A percentile compares a stretch with the other conserved stretches of the same genome.
These are phyloP conservation scores for Branchinecta lindahli DNA, from an alignment of 1,140 invertebrate genomes.

Conservation along the genomic window DNA sequence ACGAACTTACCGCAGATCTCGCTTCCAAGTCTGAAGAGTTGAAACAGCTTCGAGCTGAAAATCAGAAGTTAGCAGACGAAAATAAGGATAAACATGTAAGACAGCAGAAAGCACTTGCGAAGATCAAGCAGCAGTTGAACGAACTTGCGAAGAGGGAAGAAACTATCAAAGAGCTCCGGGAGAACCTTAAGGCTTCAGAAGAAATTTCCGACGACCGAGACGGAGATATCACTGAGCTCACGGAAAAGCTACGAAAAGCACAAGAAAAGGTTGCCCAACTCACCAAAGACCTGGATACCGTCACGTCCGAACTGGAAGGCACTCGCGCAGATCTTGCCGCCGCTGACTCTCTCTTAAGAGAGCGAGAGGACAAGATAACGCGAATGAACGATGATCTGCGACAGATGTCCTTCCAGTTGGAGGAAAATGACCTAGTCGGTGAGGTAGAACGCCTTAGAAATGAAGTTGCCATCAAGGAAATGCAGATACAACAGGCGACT, in stretches of 20 bases:
- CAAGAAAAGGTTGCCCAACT: neutral
- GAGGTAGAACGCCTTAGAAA: neutral
- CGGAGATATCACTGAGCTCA: neutral
- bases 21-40: neutral
- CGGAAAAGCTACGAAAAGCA: neutral
- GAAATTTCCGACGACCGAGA: neutral
- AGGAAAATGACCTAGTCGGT: neutral
- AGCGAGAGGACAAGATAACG: neutral
- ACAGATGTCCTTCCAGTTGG: neutral
- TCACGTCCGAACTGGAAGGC: neutral
- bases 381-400: neutral
- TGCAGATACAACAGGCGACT: neutral
- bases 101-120: neutral
- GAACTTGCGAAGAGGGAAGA: neutral
- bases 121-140: neutral
- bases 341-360: neutral
- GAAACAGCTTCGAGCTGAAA: neutral
- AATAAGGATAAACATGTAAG: neutral
- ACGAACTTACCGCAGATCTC: no score
- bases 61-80: neutral
- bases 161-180: neutral
- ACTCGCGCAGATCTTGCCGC: neutral
- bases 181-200: neutral
- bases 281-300: neutral
- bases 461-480: neutral